Base-by-base conservation (phyloP, 2,797 vertebrate genomes). In the Danio kyathit region DNA sequence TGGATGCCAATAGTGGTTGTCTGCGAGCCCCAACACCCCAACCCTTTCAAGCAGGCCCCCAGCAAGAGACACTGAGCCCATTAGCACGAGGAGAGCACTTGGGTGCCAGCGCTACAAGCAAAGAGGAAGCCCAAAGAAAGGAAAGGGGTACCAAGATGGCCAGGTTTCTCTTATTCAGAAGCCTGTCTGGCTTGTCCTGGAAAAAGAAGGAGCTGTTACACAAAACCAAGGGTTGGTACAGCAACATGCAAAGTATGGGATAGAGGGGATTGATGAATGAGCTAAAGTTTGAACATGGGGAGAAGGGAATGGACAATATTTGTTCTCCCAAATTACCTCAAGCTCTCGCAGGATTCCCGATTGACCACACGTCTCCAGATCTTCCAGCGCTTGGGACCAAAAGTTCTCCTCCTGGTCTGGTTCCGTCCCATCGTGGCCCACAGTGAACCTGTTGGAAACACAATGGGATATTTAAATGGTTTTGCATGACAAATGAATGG, bases 331-430 rank as follows among this genome's bases (percentile, higher is more conserved):
- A 74, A 5, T 83, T 84, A 86, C 87, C 86, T 87, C 98, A 81
- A 99, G 96, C 90, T 99, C 98, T 89, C 98, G 90, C 80, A 99
- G 95, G 90, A 99, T 99, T 83, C 97, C 97, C 5, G 97, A 98
- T 87, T 99, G 97, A 65, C 97, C 98, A 14, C 97, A 99, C 6
- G 98, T 99, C 90, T 99, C 97, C 89, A 99, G 92, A 84, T 99
- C 97, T 89, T 99, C 98, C 89, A 99, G 93, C 0, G 98, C 97
- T 90, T 99, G 97, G 83, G 97, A 99, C 98, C 97, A 99, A 94
- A 99, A 99, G 89, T 96, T 99, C 92, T 99, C 98, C 81, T 99
- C 97, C 90, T 98, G 98, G 89, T 99, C 98, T 0, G 95, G 95
- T 88, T 99, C 97, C 0, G 94, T 92, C 74, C 95, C 94, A 11